phyloP scores from a whole-genome alignment of 2,888 invertebrate species.

The Dryococelus australis region DNA sequence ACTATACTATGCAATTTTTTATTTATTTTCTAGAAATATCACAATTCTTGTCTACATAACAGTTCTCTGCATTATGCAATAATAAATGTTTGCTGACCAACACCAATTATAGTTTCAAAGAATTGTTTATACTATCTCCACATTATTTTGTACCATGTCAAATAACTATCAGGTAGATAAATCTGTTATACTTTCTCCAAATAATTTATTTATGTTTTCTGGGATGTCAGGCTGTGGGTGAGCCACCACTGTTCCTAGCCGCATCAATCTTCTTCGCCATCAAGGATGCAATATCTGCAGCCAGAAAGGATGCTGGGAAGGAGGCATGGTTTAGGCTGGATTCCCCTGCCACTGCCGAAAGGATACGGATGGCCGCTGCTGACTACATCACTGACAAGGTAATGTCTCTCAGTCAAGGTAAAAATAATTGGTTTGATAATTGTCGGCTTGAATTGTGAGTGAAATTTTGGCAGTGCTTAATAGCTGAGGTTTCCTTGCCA shows the following conservation, averaged over 20 bases:
- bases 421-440: too few species aligned
- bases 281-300: conserved; percentile 83
- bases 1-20: too few species aligned
- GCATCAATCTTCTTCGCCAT: conserved; percentile 90
- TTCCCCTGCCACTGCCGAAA: conserved; percentile 87
- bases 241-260: conserved; percentile 92
- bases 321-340: conserved; percentile 70
- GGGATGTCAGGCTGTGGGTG: conserved; percentile 86
- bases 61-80: too few species aligned
- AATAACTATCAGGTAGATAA: not conserved
- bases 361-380: conserved; percentile 88
- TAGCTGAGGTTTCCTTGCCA: too few species aligned
- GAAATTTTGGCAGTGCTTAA: too few species aligned
- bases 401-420: conserved; percentile 43
- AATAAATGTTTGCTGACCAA: too few species aligned
- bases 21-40: too few species aligned
- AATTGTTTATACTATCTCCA: too few species aligned
- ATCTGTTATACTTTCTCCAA: too few species aligned
- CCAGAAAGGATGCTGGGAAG: conserved; percentile 74
- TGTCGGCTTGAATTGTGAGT: too few species aligned
- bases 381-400: conserved; percentile 85
- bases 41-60: too few species aligned
- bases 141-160: not conserved
- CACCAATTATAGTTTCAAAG: too few species aligned
- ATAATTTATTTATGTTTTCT: not conserved